These are phyloP conservation scores for Epistrophe eligans DNA, from an alignment of 2,888 invertebrate genomes.

Conservation along the genomic window DNA sequence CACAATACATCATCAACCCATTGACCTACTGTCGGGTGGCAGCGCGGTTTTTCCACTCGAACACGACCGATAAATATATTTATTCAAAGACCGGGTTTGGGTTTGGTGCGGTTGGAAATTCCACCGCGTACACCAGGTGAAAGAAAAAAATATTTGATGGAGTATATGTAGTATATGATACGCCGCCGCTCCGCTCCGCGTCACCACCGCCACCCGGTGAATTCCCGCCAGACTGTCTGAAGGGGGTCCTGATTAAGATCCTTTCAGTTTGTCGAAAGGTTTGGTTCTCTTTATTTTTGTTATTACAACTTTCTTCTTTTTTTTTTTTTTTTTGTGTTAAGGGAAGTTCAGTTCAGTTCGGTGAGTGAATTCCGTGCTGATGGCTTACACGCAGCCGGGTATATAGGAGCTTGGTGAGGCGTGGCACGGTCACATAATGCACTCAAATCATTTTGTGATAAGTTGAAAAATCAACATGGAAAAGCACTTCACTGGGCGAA, in stretches of 20 bases:
- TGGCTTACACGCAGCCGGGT: constrained; percentile 30
- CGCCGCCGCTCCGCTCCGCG: too few species aligned
- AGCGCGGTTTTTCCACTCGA: constrained; percentile 70
- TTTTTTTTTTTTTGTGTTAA: background rate
- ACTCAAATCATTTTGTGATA: constrained; percentile 76
- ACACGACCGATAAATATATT: constrained; percentile 52
- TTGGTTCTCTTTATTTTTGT: constrained; percentile 19
- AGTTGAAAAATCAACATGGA: constrained; percentile 76
- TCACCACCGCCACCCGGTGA: background rate
- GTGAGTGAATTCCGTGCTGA: constrained; percentile 34
- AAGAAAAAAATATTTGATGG: constrained; percentile 42
- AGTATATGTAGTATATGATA: background rate
- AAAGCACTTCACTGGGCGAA: constrained; percentile 72
- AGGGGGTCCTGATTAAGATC: constrained; percentile 70
- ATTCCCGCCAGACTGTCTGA: constrained; percentile 64
- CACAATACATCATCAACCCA: constrained; percentile 69
- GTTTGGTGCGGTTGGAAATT: constrained; percentile 7
- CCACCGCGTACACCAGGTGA: constrained; percentile 46
- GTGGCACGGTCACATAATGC: constrained; percentile 73
- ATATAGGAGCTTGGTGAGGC: constrained; percentile 48
- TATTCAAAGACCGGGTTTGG: constrained; percentile 11
- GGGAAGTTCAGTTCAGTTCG: constrained; percentile 43
- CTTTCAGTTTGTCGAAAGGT: constrained; percentile 59
- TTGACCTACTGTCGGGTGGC: constrained; percentile 68
- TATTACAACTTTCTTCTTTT: constrained; percentile 1